phyloP scores from a whole-genome alignment of 2,797 vertebrate species.

The Brachymystax lenok region DNA sequence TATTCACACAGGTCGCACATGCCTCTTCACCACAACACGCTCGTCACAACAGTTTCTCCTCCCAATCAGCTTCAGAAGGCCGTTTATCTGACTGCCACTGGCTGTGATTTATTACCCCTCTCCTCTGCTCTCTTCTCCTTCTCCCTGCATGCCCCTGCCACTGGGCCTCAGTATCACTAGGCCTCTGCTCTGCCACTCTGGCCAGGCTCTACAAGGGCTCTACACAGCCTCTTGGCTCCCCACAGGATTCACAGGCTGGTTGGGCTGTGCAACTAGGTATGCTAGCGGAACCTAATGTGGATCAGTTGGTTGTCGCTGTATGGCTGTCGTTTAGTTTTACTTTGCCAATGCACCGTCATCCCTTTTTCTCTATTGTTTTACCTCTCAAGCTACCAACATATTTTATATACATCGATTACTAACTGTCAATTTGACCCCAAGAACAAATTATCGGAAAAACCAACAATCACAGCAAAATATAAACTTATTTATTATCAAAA shows the following conservation, averaged over 20 bases:
- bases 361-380: neutral
- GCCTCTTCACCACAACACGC: slow-evolving; percentile 58
- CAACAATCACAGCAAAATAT: too few relatives aligned
- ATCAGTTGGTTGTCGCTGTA: neutral
- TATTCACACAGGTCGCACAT: slow-evolving; percentile 64
- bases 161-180: slow-evolving; percentile 78
- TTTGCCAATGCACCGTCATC: neutral
- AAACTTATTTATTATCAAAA: too few relatives aligned
- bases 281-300: neutral
- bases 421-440: too few relatives aligned
- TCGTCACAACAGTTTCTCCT: slow-evolving; percentile 74
- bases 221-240: neutral
- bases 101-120: slow-evolving; percentile 73
- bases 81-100: slow-evolving; percentile 72
- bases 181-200: slow-evolving; percentile 19
- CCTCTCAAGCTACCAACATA: neutral
- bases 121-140: slow-evolving; percentile 17
- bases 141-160: slow-evolving; percentile 32
- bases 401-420: too few relatives aligned
- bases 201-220: neutral
- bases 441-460: too few relatives aligned
- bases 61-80: slow-evolving; percentile 65
- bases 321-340: neutral
- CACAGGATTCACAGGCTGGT: neutral
- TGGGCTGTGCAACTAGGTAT: neutral